Evolutionary conservation across 2,113 vertebrate genomes (phyloP).

Genomic region (Sporophila hypoxantha): DNA sequence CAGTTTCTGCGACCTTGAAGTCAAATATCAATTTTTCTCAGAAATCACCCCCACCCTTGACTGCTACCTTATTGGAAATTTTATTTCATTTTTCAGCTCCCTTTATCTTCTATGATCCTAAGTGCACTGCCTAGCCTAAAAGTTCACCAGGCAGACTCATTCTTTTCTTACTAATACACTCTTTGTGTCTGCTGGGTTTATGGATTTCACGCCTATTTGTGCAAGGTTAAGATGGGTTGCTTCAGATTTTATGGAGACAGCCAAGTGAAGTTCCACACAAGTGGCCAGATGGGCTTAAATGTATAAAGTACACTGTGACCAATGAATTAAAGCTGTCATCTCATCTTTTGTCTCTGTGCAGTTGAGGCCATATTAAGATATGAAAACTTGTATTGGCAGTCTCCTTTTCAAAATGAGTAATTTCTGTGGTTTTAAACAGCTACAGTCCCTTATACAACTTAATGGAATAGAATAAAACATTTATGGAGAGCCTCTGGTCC

Average conservation of each 20-base stretch:
- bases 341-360: conserved; percentile 53
- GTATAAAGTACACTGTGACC: conserved; percentile 69
- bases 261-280: conserved; percentile 31
- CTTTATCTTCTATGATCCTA: conserved; percentile 50
- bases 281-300: conserved; percentile 56
- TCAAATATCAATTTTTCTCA: conserved; percentile 8
- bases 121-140: conserved; percentile 16
- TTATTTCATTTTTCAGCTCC: conserved; percentile 38
- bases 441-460: neutral
- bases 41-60: conserved; percentile 2
- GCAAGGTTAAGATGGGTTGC: conserved; percentile 57
- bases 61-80: conserved; percentile 47
- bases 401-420: conserved; percentile 42
- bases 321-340: conserved; percentile 73
- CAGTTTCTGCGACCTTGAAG: neutral
- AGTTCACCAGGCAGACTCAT: conserved; percentile 49
- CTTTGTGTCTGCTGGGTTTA: conserved; percentile 63
- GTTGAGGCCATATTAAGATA: conserved; percentile 58
- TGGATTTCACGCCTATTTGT: conserved; percentile 67
- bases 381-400: conserved; percentile 33
- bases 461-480: neutral
- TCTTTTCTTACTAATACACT: conserved; percentile 42
- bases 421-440: neutral
- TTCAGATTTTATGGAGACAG: conserved; percentile 63
- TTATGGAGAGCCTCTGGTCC: neutral